A percentile compares a stretch with the other conserved stretches of the same genome.
Conservation (phyloP, 2,888 invertebrate species). For the Thyatira batis region DNA sequence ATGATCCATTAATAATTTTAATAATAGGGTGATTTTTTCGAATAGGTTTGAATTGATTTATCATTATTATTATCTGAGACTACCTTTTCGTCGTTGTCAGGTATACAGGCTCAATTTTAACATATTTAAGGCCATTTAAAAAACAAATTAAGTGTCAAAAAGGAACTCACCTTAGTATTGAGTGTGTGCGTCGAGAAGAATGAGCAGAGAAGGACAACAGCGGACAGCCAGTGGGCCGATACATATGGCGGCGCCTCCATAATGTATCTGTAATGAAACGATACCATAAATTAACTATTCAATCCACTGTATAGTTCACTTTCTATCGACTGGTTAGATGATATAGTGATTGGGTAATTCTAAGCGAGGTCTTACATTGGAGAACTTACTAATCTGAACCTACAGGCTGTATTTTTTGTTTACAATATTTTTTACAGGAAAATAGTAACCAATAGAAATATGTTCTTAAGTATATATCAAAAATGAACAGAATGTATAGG, state of each 20-base stretch:
- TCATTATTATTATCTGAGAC: too few relatives aligned
- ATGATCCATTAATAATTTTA: constrained; percentile 82
- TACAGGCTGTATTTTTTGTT: too few relatives aligned
- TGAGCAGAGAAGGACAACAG: constrained; percentile 66
- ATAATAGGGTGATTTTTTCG: constrained; percentile 73
- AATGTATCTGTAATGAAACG: constrained; percentile 53
- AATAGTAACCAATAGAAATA: too few relatives aligned
- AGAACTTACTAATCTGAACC: not conserved
- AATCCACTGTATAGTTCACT: not conserved
- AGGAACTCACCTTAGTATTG: constrained; percentile 64
- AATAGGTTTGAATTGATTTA: constrained; percentile 59
- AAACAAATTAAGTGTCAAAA: not conserved
- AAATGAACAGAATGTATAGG: too few relatives aligned
- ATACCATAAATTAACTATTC: constrained; percentile 3
- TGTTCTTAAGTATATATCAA: too few relatives aligned
- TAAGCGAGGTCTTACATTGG: not conserved
- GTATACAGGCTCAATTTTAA: too few relatives aligned
- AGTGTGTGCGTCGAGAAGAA: constrained; percentile 68
- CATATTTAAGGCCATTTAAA: too few relatives aligned
- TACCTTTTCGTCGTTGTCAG: too few relatives aligned
- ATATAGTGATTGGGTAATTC: not conserved
- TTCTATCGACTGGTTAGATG: not conserved
- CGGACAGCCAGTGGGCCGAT: constrained; percentile 71
- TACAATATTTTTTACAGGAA: too few relatives aligned
- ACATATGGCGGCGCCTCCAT: constrained; percentile 67